Percentiles rank a stretch among this genome's conserved stretches.
phyloP scores from a whole-genome alignment of 2,888 invertebrate species.

The Andrena bicolor region DNA sequence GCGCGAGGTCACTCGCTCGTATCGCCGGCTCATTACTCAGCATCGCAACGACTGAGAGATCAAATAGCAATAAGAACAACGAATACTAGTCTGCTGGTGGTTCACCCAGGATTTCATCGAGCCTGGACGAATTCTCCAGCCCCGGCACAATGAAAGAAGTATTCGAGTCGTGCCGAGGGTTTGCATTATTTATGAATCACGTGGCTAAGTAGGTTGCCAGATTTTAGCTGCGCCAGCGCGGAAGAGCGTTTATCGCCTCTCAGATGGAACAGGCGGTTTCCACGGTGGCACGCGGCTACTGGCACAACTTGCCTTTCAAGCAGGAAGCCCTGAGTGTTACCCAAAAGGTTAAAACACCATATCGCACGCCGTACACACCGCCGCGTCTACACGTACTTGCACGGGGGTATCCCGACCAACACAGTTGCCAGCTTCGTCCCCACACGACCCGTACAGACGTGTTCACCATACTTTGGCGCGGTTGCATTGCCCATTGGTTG shows the following conservation, averaged over 20 bases:
- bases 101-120: neutral
- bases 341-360: conserved; percentile 68
- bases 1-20: neutral
- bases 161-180: conserved; percentile 30
- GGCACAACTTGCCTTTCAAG: conserved; percentile 64
- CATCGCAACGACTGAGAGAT: neutral
- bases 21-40: conserved; percentile 20
- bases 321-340: conserved; percentile 57
- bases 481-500: conserved; percentile 75
- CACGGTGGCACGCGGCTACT: conserved; percentile 72
- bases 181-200: conserved; percentile 82
- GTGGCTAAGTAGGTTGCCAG: conserved; percentile 78
- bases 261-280: conserved; percentile 75
- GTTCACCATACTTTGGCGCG: conserved; percentile 63
- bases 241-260: conserved; percentile 77
- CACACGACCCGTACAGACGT: conserved; percentile 48
- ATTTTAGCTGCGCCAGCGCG: conserved; percentile 76
- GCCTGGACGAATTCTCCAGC: neutral
- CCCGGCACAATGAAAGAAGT: conserved; percentile 20
- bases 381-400: conserved; percentile 13
- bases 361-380: conserved; percentile 63
- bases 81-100: neutral
- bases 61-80: neutral
- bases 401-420: neutral
- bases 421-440: conserved; percentile 5